A percentile compares a stretch with the other conserved stretches of the same genome.
Evolutionary conservation across 2,113 vertebrate species (phyloP).

Genomic region (Laticauda laticaudata): DNA sequence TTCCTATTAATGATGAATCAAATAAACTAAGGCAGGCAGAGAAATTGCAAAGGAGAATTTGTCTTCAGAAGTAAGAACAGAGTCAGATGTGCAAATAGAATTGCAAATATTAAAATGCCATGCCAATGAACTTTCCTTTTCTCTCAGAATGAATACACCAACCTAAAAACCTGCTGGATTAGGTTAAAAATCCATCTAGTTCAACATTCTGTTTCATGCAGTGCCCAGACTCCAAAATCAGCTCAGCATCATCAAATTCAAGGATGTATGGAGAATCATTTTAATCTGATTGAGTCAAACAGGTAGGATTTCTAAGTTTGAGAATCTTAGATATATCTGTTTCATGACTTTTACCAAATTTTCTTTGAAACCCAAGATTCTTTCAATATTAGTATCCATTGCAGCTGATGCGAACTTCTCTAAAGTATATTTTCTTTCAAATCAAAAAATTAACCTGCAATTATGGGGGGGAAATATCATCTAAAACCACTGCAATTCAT

Average conservation of each 20-base stretch:
- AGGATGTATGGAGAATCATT: not conserved
- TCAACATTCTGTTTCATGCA: not conserved
- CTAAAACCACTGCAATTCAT: not conserved
- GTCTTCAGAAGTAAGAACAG: not conserved
- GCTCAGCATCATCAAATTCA: not conserved
- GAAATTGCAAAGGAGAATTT: not conserved
- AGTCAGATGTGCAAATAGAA: not conserved
- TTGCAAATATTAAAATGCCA: not conserved
- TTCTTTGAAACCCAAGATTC: not conserved
- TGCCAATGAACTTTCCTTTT: not conserved
- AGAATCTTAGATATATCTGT: not conserved
- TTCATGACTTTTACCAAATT: not conserved
- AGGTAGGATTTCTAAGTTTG: not conserved
- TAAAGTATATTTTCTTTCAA: not conserved
- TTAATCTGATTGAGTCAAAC: not conserved
- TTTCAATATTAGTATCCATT: not conserved
- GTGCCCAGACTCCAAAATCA: not conserved
- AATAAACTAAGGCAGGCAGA: not conserved
- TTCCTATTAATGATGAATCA: slow-evolving; percentile 7
- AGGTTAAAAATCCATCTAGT: not conserved
- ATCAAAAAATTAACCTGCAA: not conserved
- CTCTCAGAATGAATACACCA: not conserved
- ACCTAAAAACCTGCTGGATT: not conserved
- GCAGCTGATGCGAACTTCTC: not conserved
- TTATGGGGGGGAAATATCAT: not conserved